Percentiles rank a stretch among this genome's conserved stretches.
These are phyloP conservation scores for Herminia tarsipennalis DNA, from an alignment of 2,888 invertebrate genomes.

Conservation along the genomic window DNA sequence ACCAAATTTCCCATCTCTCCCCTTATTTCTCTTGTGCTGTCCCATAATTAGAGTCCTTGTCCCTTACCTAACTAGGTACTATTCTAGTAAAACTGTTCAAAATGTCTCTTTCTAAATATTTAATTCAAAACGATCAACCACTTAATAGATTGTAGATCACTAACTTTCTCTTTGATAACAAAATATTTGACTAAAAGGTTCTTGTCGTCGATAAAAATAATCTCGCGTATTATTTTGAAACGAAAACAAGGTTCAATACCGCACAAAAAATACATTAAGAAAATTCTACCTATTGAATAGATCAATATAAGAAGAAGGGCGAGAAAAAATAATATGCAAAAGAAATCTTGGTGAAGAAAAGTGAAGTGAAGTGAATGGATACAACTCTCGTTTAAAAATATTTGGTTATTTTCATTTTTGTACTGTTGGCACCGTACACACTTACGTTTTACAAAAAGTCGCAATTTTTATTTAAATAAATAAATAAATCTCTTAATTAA, in stretches of 20 bases:
- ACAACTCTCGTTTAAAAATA: conserved; percentile 53
- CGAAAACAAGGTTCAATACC: conserved; percentile 44
- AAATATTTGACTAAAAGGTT: conserved; percentile 41
- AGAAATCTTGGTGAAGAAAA: conserved; percentile 45
- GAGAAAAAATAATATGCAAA: conserved; percentile 52
- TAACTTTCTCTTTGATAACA: conserved; percentile 16
- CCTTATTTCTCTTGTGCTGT: no score
- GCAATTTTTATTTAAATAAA: no score
- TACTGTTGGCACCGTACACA: no score
- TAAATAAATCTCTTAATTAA: no score
- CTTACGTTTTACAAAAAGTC: no score
- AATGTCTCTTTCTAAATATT: no score
- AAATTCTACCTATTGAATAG: conserved; percentile 68
- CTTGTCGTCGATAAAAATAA: conserved; percentile 40
- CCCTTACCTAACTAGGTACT: no score
- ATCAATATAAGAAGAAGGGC: conserved; percentile 60
- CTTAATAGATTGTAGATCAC: no score
- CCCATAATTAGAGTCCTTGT: no score
- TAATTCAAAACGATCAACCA: no score
- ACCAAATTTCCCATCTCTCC: no score
- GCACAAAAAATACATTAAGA: conserved; percentile 58
- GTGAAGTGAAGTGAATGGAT: conserved; percentile 58
- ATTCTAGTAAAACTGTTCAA: no score
- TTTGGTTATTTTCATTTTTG: conserved; percentile 73
- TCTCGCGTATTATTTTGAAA: conserved; percentile 45